Evolutionary conservation across 2,888 invertebrate species (phyloP).

Genomic region (Congeria kusceri): DNA sequence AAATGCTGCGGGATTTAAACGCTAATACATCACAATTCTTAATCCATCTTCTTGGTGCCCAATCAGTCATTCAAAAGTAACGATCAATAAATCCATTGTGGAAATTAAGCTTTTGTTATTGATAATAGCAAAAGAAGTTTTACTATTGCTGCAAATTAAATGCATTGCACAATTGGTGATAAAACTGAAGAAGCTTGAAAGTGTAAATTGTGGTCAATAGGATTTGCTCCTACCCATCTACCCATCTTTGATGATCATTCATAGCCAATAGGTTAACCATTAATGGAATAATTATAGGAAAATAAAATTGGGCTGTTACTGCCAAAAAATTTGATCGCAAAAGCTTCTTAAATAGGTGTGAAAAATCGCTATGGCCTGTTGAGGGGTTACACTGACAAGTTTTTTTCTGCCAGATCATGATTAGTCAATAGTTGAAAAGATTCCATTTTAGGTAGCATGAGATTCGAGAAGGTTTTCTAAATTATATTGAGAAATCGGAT

Average conservation of each 20-base stretch:
- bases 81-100: conserved; percentile 6
- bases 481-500: conserved; percentile 35
- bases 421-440: conserved; percentile 44
- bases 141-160: neutral
- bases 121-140: neutral
- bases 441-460: conserved; percentile 24
- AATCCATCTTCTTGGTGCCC: conserved; percentile 22
- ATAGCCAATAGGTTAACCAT: no score
- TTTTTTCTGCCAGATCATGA: conserved; percentile 48
- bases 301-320: neutral
- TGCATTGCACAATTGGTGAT: conserved; percentile 2
- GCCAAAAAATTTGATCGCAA: neutral
- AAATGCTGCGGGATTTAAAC: conserved; percentile 14
- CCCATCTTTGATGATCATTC: no score
- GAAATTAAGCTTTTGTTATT: neutral
- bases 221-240: no score
- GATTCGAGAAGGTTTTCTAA: neutral
- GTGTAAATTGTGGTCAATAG: neutral
- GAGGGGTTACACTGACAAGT: neutral
- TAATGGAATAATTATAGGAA: neutral
- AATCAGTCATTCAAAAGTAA: conserved; percentile 13
- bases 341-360: neutral
- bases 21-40: conserved; percentile 33
- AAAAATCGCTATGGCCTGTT: no score
- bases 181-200: neutral